Base-by-base conservation (phyloP, 2,797 vertebrate genomes). In the Hyperoplus immaculatus region DNA sequence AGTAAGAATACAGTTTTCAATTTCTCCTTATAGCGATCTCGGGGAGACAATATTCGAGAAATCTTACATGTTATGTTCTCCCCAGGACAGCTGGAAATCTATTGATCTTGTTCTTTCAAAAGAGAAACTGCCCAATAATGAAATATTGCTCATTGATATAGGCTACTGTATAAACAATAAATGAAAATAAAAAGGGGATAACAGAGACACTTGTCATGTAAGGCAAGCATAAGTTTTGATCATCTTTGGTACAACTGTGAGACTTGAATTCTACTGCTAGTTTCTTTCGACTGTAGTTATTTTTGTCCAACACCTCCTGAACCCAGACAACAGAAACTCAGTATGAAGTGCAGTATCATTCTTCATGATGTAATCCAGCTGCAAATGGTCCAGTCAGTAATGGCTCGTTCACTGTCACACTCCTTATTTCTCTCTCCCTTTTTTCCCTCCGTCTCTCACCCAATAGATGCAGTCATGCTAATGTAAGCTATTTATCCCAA, bases 401-500 rank as follows among this genome's bases (percentile, higher is more conserved):
- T 57, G 76, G 72, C 75, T 62, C 21, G 36, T 74, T 89, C 85
- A 71, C 83, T 63, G 64, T 78, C 70, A 78, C 75, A 60, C 53
- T 62, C 65, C 16, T 45, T 79, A 53, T 74, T 62, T 9, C 45
- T 38, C 46, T 57, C 36, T 13, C 21, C 54, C 10, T n/a, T 38
- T 51, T 53, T 21, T 6, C 51, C 58, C 72, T 76, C 69, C 38
- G 41, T 55, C 36, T 50, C 63, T 71, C 57, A 51, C 55, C 63
- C 72, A 77, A 62, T 15, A 78, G 72, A 80, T 63, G 59, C 71
- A 75, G 75, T 72, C 75, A 77, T 80, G 76, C 85, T 89, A 89
- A 92, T 86, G 67, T 81, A 81, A 86, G 84, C 85, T 86, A 91
- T 91, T 92, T 91, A 92, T 90, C 84, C 58, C 36, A 50, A 76